Conservation (phyloP, 2,888 invertebrate genomes). For the Osmoderma eremita region DNA sequence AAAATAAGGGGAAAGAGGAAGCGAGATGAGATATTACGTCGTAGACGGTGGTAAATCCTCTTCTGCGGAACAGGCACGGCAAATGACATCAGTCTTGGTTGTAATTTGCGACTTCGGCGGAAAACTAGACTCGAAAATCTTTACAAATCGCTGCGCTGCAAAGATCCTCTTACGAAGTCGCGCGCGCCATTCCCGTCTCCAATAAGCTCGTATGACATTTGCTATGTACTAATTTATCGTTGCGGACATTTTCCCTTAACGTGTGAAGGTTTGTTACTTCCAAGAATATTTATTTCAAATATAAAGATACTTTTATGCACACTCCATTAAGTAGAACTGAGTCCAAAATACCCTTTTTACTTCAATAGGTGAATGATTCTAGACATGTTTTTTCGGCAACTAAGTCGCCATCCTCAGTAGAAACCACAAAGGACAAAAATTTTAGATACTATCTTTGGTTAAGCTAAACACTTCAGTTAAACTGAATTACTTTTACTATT, state of each 20-base stretch:
- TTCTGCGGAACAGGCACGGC: constrained; percentile 4
- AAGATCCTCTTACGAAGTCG: constrained; percentile 3
- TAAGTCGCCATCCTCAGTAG: no score
- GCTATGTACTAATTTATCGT: constrained; percentile 17
- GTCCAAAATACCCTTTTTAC: no score
- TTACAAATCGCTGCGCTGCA: constrained; percentile 33
- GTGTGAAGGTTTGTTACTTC: background rate
- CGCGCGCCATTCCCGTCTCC: constrained; percentile 13
- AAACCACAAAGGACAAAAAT: no score
- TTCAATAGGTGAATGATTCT: no score
- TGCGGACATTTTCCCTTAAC: constrained; percentile 9
- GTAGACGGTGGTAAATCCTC: constrained; percentile 21
- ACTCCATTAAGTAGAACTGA: no score
- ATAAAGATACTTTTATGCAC: background rate
- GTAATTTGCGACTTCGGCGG: constrained; percentile 25
- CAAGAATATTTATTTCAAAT: background rate
- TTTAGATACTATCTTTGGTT: no score
- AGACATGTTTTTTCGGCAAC: no score
- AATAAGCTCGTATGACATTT: constrained; percentile 27
- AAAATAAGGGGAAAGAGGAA: background rate
- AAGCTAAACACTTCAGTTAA: no score
- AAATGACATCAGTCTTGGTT: constrained; percentile 29
- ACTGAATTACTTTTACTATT: no score
- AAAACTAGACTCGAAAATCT: constrained; percentile 20
- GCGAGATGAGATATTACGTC: constrained; percentile 28